Base-by-base conservation (phyloP, 2,888 invertebrate species). In the Cosmorhoe ocellata region DNA sequence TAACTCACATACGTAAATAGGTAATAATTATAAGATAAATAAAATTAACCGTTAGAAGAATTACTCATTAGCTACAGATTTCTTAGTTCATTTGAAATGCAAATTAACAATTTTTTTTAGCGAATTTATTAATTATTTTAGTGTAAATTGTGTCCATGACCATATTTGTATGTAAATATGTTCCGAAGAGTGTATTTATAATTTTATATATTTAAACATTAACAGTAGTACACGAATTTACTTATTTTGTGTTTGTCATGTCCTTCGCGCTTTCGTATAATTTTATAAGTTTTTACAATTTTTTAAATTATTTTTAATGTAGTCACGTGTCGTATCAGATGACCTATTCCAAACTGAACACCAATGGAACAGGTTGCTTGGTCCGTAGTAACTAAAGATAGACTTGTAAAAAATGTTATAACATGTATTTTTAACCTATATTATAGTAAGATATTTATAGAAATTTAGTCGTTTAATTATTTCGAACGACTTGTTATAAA, bases 401-500 rank as follows among this genome's bases (percentile, higher is more conserved):
- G 88, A 83, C 86, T 87, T 90, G 89, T 89, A 89, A 86, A 56
- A 88, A 89, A 90, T 89, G 88, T 90, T 90, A 88, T 80, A 81
- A 89, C 87, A 79, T 87, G 89, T 90, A 90, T 90, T 90, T 90
- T 90, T 88, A 90, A 90, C 84, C 87, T 88, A 87, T 89, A 87
- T 62, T 81, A 89, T 90, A 89, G 84, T 89, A 89, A 89, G 89
- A 89, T 90, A 89, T 90, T 89, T 90, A 90, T 90, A 89, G 87
- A 88, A 86, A 76, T 89, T 87, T 87, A 84, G 89, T 90, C 89
- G 90, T 90, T 90, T 89, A 89, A 86, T 87, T 89, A 89, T 90
- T 90, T 90, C 85, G 86, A 90, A 90, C 89, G 90, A 89, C 89
- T 90, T 88, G 89, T 90, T 90, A 90, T 88, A 88, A 90, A 85